Evolutionary conservation across 2,113 vertebrate species (phyloP).

Genomic region (Heterotilapia buettikoferi): DNA sequence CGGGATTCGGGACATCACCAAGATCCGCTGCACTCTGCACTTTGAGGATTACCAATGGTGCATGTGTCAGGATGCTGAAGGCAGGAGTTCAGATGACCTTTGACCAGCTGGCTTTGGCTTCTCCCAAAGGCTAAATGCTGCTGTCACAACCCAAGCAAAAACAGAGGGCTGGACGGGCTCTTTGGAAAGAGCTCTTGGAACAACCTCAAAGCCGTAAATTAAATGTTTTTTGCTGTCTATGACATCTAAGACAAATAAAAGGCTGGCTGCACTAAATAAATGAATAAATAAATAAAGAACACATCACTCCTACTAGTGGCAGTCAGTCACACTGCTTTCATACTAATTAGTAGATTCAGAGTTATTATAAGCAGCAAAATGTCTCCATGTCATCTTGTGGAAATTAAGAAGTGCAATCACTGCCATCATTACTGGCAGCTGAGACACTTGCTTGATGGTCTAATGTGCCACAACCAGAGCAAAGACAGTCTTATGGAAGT

Average conservation of each 20-base stretch:
- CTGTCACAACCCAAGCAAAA: neutral
- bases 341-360: neutral
- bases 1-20: neutral
- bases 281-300: neutral
- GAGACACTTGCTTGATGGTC: neutral
- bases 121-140: neutral
- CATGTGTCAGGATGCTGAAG: neutral
- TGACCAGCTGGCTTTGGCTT: neutral
- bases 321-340: neutral
- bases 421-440: neutral
- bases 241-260: neutral
- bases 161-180: neutral
- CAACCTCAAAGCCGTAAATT: neutral
- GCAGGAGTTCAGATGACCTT: neutral
- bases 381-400: neutral
- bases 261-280: neutral
- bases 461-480: neutral
- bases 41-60: neutral
- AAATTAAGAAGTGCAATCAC: neutral
- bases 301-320: neutral
- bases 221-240: neutral
- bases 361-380: neutral
- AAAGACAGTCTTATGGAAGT: neutral
- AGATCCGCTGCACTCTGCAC: neutral
- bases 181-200: neutral